Percentiles rank a stretch among this genome's conserved stretches.
Evolutionary conservation across 2,797 vertebrate genomes (phyloP).

Genomic region (Lepus townsendii): DNA sequence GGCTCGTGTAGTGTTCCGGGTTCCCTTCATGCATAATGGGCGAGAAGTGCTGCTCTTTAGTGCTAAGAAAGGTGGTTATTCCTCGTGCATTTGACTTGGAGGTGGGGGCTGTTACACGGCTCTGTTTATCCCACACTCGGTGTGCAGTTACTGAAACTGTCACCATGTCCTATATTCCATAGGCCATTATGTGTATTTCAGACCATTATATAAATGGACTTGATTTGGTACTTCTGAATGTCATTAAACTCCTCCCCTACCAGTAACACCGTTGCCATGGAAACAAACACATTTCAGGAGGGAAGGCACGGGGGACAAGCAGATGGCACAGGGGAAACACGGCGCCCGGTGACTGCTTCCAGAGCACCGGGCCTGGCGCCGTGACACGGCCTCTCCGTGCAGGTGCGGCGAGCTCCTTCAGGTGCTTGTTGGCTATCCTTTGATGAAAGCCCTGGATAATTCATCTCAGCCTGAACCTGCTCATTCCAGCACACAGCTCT

Average conservation of each 20-base stretch:
- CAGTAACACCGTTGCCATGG: conserved; percentile 87
- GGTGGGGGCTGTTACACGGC: conserved; percentile 47
- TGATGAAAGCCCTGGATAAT: conserved; percentile 59
- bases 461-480: conserved; percentile 55
- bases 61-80: conserved; percentile 61
- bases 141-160: conserved; percentile 74
- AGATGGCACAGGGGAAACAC: neutral
- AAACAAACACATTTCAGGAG: conserved; percentile 82
- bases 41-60: conserved; percentile 47
- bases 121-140: conserved; percentile 76
- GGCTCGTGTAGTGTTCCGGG: neutral
- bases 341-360: neutral
- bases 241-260: conserved; percentile 85
- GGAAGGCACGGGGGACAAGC: conserved; percentile 54
- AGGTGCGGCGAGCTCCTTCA: neutral
- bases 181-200: conserved; percentile 77
- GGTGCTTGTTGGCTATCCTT: conserved; percentile 65
- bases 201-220: conserved; percentile 82
- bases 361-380: fast-evolving
- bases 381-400: neutral
- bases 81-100: conserved; percentile 62
- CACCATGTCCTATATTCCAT: conserved; percentile 69
- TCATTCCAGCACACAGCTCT: conserved; percentile 37
- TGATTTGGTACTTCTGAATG: conserved; percentile 82
- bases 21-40: neutral